Percentiles rank a stretch among this genome's conserved stretches.
Conservation (phyloP, 2,113 vertebrate species). For the Elgaria multicarinata region DNA sequence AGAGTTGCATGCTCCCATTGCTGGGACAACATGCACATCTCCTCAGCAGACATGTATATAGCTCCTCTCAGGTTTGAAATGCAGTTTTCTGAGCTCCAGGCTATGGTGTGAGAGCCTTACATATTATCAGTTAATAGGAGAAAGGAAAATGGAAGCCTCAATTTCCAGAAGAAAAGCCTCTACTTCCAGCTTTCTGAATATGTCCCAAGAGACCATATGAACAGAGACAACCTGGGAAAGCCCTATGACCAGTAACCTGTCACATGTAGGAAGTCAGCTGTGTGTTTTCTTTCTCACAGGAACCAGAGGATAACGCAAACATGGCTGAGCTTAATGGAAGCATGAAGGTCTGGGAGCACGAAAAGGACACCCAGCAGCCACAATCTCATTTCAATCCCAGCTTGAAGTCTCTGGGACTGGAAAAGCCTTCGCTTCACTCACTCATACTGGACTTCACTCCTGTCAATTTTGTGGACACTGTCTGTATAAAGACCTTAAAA, state of each 20-base stretch:
- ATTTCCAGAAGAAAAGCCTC: neutral
- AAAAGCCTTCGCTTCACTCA: slow-evolving; percentile 73
- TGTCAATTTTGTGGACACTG: slow-evolving; percentile 90
- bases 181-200: neutral
- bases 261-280: neutral
- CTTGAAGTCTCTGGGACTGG: slow-evolving; percentile 67
- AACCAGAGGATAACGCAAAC: fast-evolving
- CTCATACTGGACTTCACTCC: slow-evolving; percentile 90
- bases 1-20: neutral
- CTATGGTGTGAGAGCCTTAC: neutral
- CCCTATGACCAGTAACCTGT: neutral
- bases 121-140: neutral
- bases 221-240: neutral
- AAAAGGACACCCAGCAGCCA: neutral
- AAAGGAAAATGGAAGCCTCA: neutral
- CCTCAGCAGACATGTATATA: too few species aligned
- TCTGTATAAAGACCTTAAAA: slow-evolving; percentile 89
- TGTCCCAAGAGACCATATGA: too few species aligned
- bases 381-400: slow-evolving; percentile 25
- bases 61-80: neutral
- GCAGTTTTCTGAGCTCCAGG: neutral
- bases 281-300: neutral
- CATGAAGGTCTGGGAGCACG: neutral
- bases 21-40: neutral
- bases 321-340: slow-evolving; percentile 25